A percentile compares a stretch with the other conserved stretches of the same genome.
These are phyloP conservation scores for Otolemur crassicaudatus DNA, from an alignment of 2,797 vertebrate genomes.

Conservation along the genomic window DNA sequence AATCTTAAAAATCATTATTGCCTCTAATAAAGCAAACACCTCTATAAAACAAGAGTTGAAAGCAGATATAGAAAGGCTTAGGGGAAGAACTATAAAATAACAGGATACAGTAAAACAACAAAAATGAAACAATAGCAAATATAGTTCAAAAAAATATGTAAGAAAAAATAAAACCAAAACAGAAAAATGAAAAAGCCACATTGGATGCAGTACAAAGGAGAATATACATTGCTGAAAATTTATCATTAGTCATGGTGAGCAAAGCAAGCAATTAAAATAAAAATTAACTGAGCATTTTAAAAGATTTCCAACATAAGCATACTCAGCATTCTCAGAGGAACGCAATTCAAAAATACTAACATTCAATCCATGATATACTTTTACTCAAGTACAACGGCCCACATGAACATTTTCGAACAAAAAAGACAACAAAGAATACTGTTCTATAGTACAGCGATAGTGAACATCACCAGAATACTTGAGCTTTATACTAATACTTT, in stretches of 20 bases:
- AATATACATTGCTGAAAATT: not conserved
- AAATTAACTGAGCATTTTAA: not conserved
- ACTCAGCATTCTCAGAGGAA: not conserved
- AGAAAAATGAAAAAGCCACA: not conserved
- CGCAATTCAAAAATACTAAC: not conserved
- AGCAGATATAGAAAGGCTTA: not conserved
- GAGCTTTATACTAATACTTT: not conserved
- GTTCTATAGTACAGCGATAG: not conserved
- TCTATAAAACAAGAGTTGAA: conserved; percentile 41
- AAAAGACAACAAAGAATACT: not conserved
- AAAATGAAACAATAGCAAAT: not conserved
- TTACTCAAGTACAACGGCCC: not conserved
- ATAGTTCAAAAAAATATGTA: not conserved
- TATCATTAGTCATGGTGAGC: not conserved
- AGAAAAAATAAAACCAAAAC: not conserved
- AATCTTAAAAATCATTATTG: conserved; percentile 27
- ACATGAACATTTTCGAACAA: not conserved
- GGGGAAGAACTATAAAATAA: not conserved
- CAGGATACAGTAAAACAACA: not conserved
- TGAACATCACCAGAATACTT: not conserved
- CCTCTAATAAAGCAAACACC: not conserved
- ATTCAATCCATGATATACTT: not conserved
- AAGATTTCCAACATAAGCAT: not conserved
- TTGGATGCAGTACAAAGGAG: not conserved
- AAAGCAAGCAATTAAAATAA: not conserved